Conservation (phyloP, 1,140 invertebrate species). For the Nasonia vitripennis region DNA sequence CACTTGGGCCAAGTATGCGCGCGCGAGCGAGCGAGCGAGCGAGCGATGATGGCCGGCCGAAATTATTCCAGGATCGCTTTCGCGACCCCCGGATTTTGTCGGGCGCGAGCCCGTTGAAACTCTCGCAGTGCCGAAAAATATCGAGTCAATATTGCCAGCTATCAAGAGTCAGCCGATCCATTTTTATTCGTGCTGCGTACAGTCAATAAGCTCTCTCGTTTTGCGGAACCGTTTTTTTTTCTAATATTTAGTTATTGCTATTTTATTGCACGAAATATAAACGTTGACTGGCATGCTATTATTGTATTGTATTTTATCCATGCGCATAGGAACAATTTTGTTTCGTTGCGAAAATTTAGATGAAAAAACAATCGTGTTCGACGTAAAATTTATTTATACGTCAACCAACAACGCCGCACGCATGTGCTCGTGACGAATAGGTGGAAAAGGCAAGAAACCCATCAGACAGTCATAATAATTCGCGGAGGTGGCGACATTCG, state of each 20-base stretch:
- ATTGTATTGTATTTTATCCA: too few relatives aligned
- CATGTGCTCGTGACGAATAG: background rate
- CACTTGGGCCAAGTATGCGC: slow-evolving; percentile 31
- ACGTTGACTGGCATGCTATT: too few relatives aligned
- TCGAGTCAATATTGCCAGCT: background rate
- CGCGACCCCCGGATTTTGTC: background rate
- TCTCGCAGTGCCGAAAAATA: background rate
- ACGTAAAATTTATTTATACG: too few relatives aligned
- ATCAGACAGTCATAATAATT: background rate
- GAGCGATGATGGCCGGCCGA: background rate
- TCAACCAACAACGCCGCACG: background rate
- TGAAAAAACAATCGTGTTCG: too few relatives aligned
- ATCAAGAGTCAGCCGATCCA: too few relatives aligned
- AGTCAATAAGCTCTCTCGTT: too few relatives aligned
- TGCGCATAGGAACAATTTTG: too few relatives aligned
- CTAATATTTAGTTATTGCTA: too few relatives aligned
- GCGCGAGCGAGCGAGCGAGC: background rate
- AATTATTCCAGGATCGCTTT: background rate
- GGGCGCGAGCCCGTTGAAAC: background rate
- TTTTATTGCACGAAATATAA: too few relatives aligned
- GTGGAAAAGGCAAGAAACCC: background rate
- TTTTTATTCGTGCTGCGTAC: too few relatives aligned
- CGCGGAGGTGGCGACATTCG: background rate
- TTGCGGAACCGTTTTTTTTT: too few relatives aligned
- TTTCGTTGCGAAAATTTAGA: too few relatives aligned